A percentile compares a stretch with the other conserved stretches of the same genome.
These are phyloP conservation scores for Dascillus cervinus DNA, from an alignment of 2,888 invertebrate species.

Conservation along the genomic window DNA sequence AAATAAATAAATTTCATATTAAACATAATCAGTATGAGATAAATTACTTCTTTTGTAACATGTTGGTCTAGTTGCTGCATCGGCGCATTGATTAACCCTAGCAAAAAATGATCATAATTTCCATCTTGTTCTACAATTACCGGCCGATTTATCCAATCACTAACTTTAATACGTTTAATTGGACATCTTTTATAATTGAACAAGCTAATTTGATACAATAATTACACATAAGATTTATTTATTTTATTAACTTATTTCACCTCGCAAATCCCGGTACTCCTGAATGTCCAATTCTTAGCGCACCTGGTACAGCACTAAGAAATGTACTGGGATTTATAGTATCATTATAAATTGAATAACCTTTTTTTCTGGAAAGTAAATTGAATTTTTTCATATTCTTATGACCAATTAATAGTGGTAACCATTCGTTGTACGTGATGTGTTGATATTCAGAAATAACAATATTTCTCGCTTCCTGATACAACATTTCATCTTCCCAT, in stretches of 20 bases:
- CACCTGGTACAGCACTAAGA: constrained; percentile 11
- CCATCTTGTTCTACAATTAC: background rate
- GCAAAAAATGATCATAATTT: background rate
- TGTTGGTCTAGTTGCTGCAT: background rate
- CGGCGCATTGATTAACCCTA: background rate
- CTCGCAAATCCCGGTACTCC: constrained; percentile 12
- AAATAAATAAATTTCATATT: no score
- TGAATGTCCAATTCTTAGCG: constrained; percentile 15
- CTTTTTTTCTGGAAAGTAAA: constrained; percentile 40
- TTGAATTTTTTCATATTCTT: constrained; percentile 51
- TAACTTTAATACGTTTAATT: no score
- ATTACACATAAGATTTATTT: no score
- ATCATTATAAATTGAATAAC: constrained; percentile 36
- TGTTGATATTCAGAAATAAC: constrained; percentile 57
- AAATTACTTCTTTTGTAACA: no score
- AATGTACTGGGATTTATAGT: constrained; percentile 8
- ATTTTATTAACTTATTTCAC: no score
- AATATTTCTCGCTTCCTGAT: constrained; percentile 60
- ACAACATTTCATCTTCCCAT: constrained; percentile 59
- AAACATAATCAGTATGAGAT: no score
- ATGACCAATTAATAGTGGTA: constrained; percentile 57
- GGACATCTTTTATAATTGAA: no score
- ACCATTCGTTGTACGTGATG: constrained; percentile 65
- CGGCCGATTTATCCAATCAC: background rate
- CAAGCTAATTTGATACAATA: no score